These are phyloP conservation scores for Lycocorax pyrrhopterus DNA, from an alignment of 2,113 vertebrate genomes.

Conservation along the genomic window DNA sequence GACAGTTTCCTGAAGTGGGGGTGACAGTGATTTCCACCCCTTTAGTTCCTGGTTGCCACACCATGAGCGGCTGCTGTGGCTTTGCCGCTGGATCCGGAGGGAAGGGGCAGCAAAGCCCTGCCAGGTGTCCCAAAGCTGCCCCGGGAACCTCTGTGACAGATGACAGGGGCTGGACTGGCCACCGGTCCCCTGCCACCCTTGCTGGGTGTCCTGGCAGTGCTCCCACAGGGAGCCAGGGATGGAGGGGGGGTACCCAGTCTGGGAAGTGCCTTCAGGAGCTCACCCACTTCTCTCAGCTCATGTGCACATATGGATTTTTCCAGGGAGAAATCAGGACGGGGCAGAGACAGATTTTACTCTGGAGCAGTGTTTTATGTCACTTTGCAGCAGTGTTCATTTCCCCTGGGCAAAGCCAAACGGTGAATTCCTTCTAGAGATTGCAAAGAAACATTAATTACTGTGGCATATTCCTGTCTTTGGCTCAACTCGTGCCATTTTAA, in stretches of 20 bases:
- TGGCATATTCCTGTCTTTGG: not conserved
- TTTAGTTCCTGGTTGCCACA: not conserved
- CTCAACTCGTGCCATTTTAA: not conserved
- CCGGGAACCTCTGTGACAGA: not conserved
- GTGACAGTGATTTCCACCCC: not conserved
- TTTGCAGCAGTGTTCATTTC: not conserved
- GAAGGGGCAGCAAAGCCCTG: not conserved
- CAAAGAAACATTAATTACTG: not conserved
- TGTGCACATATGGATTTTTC: rapidly evolving
- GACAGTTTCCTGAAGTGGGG: not conserved
- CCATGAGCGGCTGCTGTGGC: not conserved
- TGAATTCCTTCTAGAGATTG: not conserved
- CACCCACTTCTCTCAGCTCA: not conserved
- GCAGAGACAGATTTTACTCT: not conserved
- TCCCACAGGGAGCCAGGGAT: not conserved
- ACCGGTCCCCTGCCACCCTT: not conserved
- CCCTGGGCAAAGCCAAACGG: not conserved
- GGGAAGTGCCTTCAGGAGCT: not conserved
- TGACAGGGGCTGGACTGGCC: rapidly evolving
- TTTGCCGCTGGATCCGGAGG: rapidly evolving
- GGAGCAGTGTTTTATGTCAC: not conserved
- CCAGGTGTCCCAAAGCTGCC: not conserved
- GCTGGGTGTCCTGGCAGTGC: not conserved
- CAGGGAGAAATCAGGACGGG: not conserved
- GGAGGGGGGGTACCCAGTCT: rapidly evolving